Percentiles rank a stretch among this genome's conserved stretches.
These are phyloP conservation scores for Neoniphon sammara DNA, from an alignment of 2,797 vertebrate genomes.

Conservation along the genomic window DNA sequence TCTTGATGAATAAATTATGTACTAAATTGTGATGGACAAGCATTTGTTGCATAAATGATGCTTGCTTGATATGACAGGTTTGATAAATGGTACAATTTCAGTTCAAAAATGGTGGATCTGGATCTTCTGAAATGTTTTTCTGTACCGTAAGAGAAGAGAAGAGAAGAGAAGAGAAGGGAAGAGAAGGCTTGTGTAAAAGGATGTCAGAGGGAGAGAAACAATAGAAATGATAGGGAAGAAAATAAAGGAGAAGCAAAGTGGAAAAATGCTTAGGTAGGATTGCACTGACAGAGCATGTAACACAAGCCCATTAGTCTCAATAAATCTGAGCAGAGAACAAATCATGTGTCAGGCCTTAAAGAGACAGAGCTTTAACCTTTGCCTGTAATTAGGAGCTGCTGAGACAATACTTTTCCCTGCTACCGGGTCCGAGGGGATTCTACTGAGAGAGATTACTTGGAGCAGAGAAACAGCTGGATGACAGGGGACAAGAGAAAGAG, in stretches of 20 bases:
- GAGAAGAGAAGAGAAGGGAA: neutral
- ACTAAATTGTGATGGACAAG: too few species aligned
- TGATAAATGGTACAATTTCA: too few species aligned
- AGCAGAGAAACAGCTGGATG: neutral
- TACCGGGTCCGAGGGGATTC: neutral
- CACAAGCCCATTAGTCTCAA: neutral
- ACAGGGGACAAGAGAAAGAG: neutral
- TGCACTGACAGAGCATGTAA: neutral
- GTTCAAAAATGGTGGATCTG: too few species aligned
- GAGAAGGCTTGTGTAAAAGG: neutral
- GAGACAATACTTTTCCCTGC: neutral
- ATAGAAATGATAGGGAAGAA: neutral
- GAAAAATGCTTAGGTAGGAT: neutral
- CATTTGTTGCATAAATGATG: too few species aligned
- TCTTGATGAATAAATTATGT: too few species aligned
- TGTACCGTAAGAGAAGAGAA: neutral
- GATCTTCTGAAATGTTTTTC: too few species aligned
- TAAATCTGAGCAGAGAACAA: neutral
- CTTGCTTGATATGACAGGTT: too few species aligned
- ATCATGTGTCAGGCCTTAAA: neutral
- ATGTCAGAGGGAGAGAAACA: neutral
- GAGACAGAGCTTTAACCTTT: slow-evolving; percentile 13
- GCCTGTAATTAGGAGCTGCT: slow-evolving; percentile 7
- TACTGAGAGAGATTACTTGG: slow-evolving; percentile 1
- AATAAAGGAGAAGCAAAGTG: neutral